Percentiles rank a stretch among this genome's conserved stretches.
phyloP scores from a whole-genome alignment of 2,113 vertebrate genomes.

The Thryonomys swinderianus region DNA sequence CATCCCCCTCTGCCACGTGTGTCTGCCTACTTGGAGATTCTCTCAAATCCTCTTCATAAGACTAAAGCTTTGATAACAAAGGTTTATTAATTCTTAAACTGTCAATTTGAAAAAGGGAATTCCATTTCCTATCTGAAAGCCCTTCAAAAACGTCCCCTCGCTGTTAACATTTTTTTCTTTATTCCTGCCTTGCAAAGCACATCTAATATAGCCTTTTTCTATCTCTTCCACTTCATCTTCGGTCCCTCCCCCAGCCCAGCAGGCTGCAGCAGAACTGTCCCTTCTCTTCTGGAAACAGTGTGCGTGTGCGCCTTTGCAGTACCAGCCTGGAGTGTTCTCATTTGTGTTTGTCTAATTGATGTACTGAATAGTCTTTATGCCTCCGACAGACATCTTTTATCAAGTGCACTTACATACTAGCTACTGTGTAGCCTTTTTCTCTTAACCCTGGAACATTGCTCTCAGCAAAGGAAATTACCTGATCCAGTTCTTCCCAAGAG shows the following conservation, averaged over 20 bases:
- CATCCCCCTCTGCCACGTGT: fast-evolving
- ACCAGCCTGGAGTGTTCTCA: background rate
- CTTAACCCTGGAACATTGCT: background rate
- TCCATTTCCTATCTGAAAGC: background rate
- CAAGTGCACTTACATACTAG: background rate
- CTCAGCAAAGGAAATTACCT: background rate
- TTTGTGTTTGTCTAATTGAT: background rate
- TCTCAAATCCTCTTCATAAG: background rate
- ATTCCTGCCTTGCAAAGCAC: background rate
- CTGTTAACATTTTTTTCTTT: background rate
- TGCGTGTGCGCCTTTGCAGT: background rate
- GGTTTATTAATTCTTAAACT: background rate
- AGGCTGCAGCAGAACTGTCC: background rate
- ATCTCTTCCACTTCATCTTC: background rate
- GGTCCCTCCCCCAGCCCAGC: background rate
- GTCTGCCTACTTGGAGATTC: background rate
- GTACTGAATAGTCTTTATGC: background rate
- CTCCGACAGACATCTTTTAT: background rate
- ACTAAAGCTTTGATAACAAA: background rate
- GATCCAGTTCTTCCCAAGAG: background rate
- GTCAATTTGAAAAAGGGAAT: background rate
- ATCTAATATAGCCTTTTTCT: background rate
- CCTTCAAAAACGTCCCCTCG: background rate
- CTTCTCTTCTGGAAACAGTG: background rate
- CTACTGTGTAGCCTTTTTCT: background rate